A percentile compares a stretch with the other conserved stretches of the same genome.
These are phyloP conservation scores for Ischnus inquisitorius DNA, from an alignment of 2,888 invertebrate species.

Conservation along the genomic window DNA sequence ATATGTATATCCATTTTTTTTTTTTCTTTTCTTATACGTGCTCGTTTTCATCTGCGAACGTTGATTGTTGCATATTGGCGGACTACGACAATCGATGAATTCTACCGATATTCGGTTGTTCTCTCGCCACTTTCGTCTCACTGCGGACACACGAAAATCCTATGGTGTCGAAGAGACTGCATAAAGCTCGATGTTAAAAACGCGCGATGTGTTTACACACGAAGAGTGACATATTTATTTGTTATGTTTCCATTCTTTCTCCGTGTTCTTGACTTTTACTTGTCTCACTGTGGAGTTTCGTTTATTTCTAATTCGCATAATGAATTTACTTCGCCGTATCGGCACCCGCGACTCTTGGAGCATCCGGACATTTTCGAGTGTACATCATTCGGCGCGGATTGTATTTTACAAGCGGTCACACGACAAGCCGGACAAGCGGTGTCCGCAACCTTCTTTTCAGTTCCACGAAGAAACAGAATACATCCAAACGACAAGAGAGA, in stretches of 20 bases:
- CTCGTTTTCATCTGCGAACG: slow-evolving; percentile 6
- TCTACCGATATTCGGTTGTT: neutral
- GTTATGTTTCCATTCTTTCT: neutral
- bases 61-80: slow-evolving; percentile 9
- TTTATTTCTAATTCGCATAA: slow-evolving; percentile 20
- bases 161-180: neutral
- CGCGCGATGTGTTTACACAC: neutral
- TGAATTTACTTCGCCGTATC: slow-evolving; percentile 15
- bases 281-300: slow-evolving; percentile 42
- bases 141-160: neutral
- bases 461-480: neutral
- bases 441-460: neutral
- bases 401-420: neutral
- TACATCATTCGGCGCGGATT: neutral
- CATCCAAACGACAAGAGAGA: neutral
- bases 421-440: neutral
- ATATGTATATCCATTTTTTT: slow-evolving; percentile 24
- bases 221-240: neutral
- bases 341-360: slow-evolving; percentile 13
- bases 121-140: slow-evolving; percentile 15
- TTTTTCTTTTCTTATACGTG: slow-evolving; percentile 1
- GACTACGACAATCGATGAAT: slow-evolving; percentile 17
- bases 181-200: neutral
- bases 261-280: neutral
- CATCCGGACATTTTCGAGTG: neutral